Percentiles rank a stretch among this genome's conserved stretches.
These are phyloP conservation scores for Trissolcus brochymenae DNA, from an alignment of 2,888 invertebrate species.

Conservation along the genomic window DNA sequence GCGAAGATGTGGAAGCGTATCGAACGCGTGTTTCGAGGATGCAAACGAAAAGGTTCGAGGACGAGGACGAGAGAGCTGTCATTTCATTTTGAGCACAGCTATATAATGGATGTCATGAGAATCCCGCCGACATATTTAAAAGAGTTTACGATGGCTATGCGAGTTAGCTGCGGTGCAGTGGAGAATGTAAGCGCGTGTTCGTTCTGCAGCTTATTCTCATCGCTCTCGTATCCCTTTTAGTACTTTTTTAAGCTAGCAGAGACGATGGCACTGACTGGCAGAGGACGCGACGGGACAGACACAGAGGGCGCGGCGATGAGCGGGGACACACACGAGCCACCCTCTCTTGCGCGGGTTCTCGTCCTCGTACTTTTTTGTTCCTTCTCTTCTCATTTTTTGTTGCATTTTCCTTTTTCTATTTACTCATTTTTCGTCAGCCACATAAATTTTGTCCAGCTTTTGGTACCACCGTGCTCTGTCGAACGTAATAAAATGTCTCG, in stretches of 20 bases:
- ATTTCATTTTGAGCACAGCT: slow-evolving; percentile 53
- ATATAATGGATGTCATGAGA: slow-evolving; percentile 58
- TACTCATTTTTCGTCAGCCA: slow-evolving; percentile 63
- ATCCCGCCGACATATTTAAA: slow-evolving; percentile 61
- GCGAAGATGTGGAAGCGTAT: slow-evolving; percentile 59
- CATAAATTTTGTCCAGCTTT: slow-evolving; percentile 68
- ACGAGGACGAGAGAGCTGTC: slow-evolving; percentile 55
- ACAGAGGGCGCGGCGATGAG: slow-evolving; percentile 24
- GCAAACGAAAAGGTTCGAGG: slow-evolving; percentile 53
- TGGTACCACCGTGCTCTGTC: slow-evolving; percentile 65
- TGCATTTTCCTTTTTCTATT: slow-evolving; percentile 57
- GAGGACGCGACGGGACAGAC: slow-evolving; percentile 54
- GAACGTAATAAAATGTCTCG: slow-evolving; percentile 71
- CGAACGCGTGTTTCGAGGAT: slow-evolving; percentile 65
- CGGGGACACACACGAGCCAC: slow-evolving; percentile 46
- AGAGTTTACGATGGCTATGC: slow-evolving; percentile 67
- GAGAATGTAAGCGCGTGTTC: slow-evolving; percentile 53
- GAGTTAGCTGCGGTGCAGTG: slow-evolving; percentile 54
- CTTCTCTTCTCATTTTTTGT: slow-evolving; percentile 28
- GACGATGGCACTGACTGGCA: slow-evolving; percentile 50
- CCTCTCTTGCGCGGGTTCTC: slow-evolving; percentile 48
- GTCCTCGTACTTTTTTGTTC: slow-evolving; percentile 56
- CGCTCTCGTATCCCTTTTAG: slow-evolving; percentile 63
- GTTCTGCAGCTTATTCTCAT: slow-evolving; percentile 59
- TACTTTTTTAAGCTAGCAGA: slow-evolving; percentile 64